Percentiles rank a stretch among this genome's conserved stretches.
These are phyloP conservation scores for Syrphus vitripennis DNA, from an alignment of 2,888 invertebrate genomes.

Conservation along the genomic window DNA sequence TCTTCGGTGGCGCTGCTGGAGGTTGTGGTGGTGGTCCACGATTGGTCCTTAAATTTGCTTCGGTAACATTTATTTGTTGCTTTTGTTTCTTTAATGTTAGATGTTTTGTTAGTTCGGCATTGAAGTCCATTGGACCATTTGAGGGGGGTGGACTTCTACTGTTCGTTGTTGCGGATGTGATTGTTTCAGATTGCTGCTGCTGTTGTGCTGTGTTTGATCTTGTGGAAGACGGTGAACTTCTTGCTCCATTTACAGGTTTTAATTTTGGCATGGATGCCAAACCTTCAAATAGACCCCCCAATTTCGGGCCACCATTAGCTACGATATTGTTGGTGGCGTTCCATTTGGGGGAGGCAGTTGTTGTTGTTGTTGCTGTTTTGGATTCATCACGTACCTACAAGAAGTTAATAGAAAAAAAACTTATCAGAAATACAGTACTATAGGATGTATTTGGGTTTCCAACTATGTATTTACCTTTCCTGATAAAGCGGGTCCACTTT, in stretches of 20 bases:
- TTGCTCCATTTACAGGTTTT: constrained; percentile 80
- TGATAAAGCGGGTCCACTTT: constrained; percentile 90
- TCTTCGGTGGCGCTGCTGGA: constrained; percentile 86
- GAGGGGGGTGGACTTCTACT: constrained; percentile 71
- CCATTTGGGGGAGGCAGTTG: constrained; percentile 72
- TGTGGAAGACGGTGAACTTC: constrained; percentile 73
- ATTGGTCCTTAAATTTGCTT: constrained; percentile 80
- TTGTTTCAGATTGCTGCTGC: constrained; percentile 67
- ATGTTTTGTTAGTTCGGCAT: constrained; percentile 80
- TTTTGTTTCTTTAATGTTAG: constrained; percentile 80
- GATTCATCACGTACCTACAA: constrained; percentile 70
- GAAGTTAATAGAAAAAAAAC: not conserved
- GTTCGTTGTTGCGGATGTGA: constrained; percentile 75
- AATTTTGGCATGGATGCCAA: constrained; percentile 80
- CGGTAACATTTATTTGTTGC: constrained; percentile 79
- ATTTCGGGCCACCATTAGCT: constrained; percentile 79
- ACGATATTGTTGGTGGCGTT: constrained; percentile 72
- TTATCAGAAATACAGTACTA: not conserved
- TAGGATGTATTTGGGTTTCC: not conserved
- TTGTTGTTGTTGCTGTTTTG: constrained; percentile 71
- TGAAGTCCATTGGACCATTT: constrained; percentile 80
- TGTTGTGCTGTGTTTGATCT: constrained; percentile 64
- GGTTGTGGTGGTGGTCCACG: constrained; percentile 93
- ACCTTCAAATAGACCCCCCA: constrained; percentile 80
- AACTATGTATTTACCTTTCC: constrained; percentile 83